Conservation (phyloP, 1,140 invertebrate genomes). For the Aphaenogaster floridana region DNA sequence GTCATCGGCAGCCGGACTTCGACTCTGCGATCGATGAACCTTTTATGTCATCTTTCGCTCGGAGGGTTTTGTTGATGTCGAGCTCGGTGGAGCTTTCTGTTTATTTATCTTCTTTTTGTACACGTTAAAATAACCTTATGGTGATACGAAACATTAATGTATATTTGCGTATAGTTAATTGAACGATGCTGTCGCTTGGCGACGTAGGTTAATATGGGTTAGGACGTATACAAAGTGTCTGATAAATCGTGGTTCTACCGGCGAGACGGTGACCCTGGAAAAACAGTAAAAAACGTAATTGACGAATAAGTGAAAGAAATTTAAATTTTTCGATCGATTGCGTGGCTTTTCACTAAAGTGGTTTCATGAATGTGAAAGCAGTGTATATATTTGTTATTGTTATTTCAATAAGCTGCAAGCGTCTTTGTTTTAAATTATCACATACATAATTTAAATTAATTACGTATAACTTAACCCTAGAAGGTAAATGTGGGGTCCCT, state of each 20-base stretch:
- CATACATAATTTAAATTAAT: no score
- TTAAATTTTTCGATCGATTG: not conserved
- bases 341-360: not conserved
- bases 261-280: not conserved
- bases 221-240: not conserved
- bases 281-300: not conserved
- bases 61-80: not conserved
- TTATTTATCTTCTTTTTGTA: not conserved
- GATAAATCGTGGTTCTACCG: not conserved
- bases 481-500: no score
- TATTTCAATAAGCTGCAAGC: not conserved
- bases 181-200: not conserved
- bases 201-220: not conserved
- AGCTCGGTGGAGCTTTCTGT: not conserved
- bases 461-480: no score
- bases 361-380: not conserved
- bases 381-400: not conserved
- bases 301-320: not conserved
- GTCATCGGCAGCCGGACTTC: no score
- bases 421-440: not conserved
- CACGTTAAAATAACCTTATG: not conserved
- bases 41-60: slow-evolving; percentile 5
- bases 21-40: not conserved
- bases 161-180: not conserved
- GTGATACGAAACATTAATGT: not conserved